Evolutionary conservation across 2,113 vertebrate genomes (phyloP), one percentile per base, ranked within the genome.

Genomic region (Ptilorrhoa leucosticta): DNA sequence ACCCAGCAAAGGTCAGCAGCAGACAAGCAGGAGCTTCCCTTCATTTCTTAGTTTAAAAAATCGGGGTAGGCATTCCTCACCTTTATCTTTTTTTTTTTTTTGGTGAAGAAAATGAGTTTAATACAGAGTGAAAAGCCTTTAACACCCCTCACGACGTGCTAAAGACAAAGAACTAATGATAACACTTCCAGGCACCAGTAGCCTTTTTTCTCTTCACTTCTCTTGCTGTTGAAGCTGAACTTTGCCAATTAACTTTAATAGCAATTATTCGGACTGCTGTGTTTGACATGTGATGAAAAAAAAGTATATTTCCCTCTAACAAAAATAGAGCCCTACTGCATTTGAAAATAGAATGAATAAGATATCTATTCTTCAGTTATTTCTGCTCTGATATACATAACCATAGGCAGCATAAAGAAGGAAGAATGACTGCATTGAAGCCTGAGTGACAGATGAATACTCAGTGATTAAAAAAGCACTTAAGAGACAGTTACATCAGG

Each of bases 371-470:
- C 96, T 96, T 94, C 78, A 33, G 93, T 96, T 96, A 97, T 96
- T 97, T 97, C 95, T 96, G 95, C 91, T 94, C 95, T 97, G 95
- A 96, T 94, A 97, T 95, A 95, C 94, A 97, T 97, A 96, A 97
- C 94, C 90, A 92, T 90, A 95, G 94, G 96, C 93, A 96, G 90
- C 83, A 96, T 83, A 88, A 96, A 96, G 91, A 80, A 94, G 92
- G 88, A 24, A 96, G 94, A 94, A 96, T 96, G 94, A 96, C 96
- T 96, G 72, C 92, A 93, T 94, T 97, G 95, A 95, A 95, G 80
- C 80, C 83, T 96, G 96, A 97, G 90, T 97, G 94, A 96, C 95
- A 97, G 93, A 69, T 95, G 92, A 97, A 96, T 90, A 89, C 90
- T 93, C 44, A 10, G 86, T 76, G 92, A 90, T 94, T 95, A 92